Base-by-base conservation (phyloP, 2,113 vertebrate species). In the Tychaedon coryphoeus region DNA sequence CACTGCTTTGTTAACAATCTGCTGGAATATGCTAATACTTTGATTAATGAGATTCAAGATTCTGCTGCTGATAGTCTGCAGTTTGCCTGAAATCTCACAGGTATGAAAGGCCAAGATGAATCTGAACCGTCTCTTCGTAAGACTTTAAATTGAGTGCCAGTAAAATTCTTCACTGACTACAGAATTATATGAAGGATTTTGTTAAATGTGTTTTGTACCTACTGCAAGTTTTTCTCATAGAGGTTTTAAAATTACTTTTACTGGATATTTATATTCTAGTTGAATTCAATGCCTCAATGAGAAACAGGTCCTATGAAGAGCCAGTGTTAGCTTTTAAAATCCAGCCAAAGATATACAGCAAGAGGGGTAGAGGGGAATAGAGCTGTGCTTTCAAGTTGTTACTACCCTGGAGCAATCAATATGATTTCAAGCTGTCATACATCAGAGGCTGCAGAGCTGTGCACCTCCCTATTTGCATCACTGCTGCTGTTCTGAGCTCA, bases 1-100 rank as follows among this genome's bases (percentile, higher is more conserved):
- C 54, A n/a, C 14, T 60, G 56, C 40, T 92, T 91, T 89, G n/a
- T 65, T 95, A 91, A 85, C 19, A 60, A 19, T 65, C 60, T 40
- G 28, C 40, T 92, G 80, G 42, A 96, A 81, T 89, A 89, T 75
- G 65, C 36, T 95, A 87, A 93, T 87, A 75, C 33, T 45, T 91
- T 87, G 89, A 95, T 85, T 79, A 95, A 76, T 0, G 2, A 87
- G 58, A 54, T 85, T 93, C 83, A 75, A 56, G 84, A 72, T 87
- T 92, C 73, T 65, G 48, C 20, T 77, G 31, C 48, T 76, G 50
- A 60, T 80, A 80, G 17, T 65, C 50, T 73, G 40, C 40, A 60
- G 51, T 58, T 93, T 57, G 57, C 42, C 78, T 57, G 61, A 93
- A 92, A 76, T 82, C 80, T 95, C 80, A 76, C 50, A 61, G 70